A percentile compares a stretch with the other conserved stretches of the same genome.
phyloP scores from a whole-genome alignment of 2,113 vertebrate species.

The Oceanites oceanicus region DNA sequence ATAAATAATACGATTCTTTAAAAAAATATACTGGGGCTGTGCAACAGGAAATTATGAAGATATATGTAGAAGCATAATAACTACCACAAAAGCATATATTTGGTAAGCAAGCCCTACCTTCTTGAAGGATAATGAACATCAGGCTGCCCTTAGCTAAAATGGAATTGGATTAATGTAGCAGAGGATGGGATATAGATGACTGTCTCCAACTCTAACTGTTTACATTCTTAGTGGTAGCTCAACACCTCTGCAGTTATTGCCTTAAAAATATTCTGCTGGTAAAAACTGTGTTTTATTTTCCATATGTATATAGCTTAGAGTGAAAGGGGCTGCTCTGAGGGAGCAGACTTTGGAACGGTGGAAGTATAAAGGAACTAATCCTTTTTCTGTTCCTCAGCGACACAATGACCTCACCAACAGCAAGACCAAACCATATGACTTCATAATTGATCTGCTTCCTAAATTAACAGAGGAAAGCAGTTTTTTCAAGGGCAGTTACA shows the following conservation, averaged over 20 bases:
- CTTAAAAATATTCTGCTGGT: neutral
- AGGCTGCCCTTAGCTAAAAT: constrained; percentile 7
- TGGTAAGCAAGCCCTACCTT: neutral
- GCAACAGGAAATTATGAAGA: neutral
- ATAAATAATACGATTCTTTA: neutral
- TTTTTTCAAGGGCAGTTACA: neutral
- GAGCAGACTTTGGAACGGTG: neutral
- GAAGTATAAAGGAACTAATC: neutral
- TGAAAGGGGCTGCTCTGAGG: neutral
- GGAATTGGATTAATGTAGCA: neutral
- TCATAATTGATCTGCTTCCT: neutral
- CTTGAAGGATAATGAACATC: neutral
- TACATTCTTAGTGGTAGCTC: neutral
- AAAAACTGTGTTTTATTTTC: neutral
- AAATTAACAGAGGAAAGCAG: neutral
- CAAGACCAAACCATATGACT: neutral
- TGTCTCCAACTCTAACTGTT: neutral
- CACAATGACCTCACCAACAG: neutral
- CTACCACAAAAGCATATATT: neutral
- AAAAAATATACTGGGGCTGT: neutral
- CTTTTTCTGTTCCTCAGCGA: neutral
- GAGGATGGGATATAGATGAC: neutral
- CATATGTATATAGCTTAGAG: neutral
- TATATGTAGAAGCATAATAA: neutral
- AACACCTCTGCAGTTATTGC: neutral